phyloP scores from a whole-genome alignment of 2,888 invertebrate genomes.

The Thecocarcelia acutangulata region DNA sequence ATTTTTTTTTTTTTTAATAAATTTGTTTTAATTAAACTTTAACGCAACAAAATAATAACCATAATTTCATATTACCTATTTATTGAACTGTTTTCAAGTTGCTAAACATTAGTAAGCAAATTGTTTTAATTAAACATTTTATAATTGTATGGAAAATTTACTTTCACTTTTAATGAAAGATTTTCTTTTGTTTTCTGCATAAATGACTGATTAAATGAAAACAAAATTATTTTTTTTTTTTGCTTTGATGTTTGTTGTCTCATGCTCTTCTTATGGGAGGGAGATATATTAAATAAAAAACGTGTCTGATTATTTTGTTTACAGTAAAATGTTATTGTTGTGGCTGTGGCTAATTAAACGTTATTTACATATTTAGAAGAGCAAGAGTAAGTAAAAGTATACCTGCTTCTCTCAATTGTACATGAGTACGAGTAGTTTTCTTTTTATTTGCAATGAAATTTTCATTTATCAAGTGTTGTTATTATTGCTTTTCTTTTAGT shows the following conservation, averaged over 20 bases:
- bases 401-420: not conserved
- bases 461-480: constrained; percentile 4
- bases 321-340: not conserved
- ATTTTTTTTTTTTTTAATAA: constrained; percentile 28
- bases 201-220: constrained; percentile 14
- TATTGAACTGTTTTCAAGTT: not conserved
- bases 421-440: not conserved
- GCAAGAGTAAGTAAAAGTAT: constrained; percentile 20
- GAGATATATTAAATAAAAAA: not conserved
- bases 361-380: constrained; percentile 19
- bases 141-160: constrained; percentile 40
- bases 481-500: constrained; percentile 4
- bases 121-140: constrained; percentile 42
- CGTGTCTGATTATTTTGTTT: not conserved
- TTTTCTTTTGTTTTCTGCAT: constrained; percentile 60
- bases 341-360: constrained; percentile 10
- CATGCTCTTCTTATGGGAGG: too few relatives aligned
- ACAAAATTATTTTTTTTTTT: constrained; percentile 10
- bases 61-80: not conserved
- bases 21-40: constrained; percentile 14
- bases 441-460: constrained; percentile 17
- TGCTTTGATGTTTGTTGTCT: not conserved
- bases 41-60: constrained; percentile 34
- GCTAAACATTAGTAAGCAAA: constrained; percentile 45
- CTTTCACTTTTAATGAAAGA: constrained; percentile 52